phyloP scores from a whole-genome alignment of 2,888 invertebrate species.

The Mesorhabditis belari region DNA sequence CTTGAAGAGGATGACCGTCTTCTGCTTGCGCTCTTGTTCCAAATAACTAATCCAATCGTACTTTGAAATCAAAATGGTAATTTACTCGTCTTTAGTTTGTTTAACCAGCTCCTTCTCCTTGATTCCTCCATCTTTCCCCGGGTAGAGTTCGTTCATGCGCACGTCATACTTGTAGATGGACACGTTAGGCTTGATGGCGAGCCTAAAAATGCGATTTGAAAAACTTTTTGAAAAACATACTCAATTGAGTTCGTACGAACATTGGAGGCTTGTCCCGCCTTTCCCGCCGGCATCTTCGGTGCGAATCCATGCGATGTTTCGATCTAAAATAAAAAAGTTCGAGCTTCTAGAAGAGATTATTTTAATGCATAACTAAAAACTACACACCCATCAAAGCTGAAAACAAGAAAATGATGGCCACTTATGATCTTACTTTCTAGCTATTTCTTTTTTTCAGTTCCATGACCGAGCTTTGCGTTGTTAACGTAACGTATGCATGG shows the following conservation, averaged over 20 bases:
- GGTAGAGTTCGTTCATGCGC: conserved; percentile 2
- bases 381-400: too few species aligned
- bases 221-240: neutral
- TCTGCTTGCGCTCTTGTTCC: conserved; percentile 5
- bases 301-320: too few species aligned
- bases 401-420: too few species aligned
- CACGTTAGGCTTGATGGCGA: neutral
- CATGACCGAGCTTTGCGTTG: too few species aligned
- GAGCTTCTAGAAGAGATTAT: neutral
- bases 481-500: too few species aligned
- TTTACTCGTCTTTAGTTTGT: conserved; percentile 8
- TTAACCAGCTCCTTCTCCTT: conserved; percentile 4
- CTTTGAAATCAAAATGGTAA: neutral
- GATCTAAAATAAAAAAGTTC: neutral
- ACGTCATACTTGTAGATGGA: conserved; percentile 7
- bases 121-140: neutral
- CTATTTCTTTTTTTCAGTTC: too few species aligned
- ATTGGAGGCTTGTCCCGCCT: neutral
- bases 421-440: too few species aligned
- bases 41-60: conserved; percentile 2
- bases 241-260: neutral
- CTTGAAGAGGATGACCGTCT: conserved; percentile 3
- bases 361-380: too few species aligned
- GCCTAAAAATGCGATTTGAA: neutral
- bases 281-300: neutral